Evolutionary conservation across 2,888 invertebrate genomes (phyloP), one percentile per base, ranked within the genome.

Genomic region (Frankliniella fusca): DNA sequence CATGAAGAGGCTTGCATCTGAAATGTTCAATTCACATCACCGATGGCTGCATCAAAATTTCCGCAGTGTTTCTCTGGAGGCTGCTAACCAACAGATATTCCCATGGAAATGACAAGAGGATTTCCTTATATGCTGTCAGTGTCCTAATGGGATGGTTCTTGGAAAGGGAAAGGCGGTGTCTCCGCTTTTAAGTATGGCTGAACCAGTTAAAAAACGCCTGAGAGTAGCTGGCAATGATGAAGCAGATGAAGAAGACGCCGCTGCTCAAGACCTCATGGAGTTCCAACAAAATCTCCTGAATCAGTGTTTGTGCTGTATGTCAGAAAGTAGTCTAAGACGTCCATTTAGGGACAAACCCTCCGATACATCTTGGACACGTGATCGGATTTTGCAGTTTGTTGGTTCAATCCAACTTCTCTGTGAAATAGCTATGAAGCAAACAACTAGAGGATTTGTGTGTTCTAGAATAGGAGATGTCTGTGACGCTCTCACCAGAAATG

Each of bases 381-480:
- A 92, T 84, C 91, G 92, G 86, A 90, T 94, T 9, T 87, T 96
- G 79, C 93, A 95, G 85, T 95, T 95, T 87, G 90, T 96, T 84
- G 95, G 95, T 83, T 94, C 94, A 84, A 90, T 96, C 86, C 95
- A 96, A 86, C 89, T 96, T 20, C 90, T 96, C 84, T 95, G 95
- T 86, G 95, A 95, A 87, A 92, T 95, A 81, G 95, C 95, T 86
- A 90, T 95, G 82, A 95, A 95, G 87, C 96, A 96, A 87, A 95
- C 95, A 85, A 91, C 92, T 81, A 93, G 93, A 84, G 95, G 95
- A 20, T 92, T 93, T 61, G 94, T 96, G 88, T 96, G 96, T 88
- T 92, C 94, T 76, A 91, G 93, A 85, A 92, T 96, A 81, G 93
- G 93, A 89, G 93, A 93, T 85, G 92, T 95, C 28, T 95, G 95